Evolutionary conservation across 2,797 vertebrate species (phyloP).

Genomic region (Toxotes lorentzi): DNA sequence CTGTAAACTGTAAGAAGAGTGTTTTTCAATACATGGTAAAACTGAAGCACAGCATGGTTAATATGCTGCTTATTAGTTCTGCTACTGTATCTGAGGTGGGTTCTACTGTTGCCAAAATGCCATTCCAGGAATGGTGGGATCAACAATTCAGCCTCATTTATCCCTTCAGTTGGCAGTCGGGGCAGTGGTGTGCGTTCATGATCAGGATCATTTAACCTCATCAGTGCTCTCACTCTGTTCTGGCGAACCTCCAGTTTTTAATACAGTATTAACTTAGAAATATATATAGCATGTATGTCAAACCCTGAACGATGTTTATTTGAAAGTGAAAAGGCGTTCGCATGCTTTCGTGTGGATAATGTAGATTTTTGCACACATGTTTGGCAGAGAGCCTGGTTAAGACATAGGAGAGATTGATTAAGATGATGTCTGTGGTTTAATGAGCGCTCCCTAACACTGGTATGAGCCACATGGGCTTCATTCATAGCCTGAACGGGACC

Average conservation of each 20-base stretch:
- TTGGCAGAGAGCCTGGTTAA: conserved; percentile 28
- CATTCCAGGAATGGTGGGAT: conserved; percentile 27
- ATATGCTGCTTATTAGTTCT: conserved; percentile 7
- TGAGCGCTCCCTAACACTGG: conserved; percentile 43
- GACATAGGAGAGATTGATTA: conserved; percentile 59
- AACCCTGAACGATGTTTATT: conserved; percentile 57
- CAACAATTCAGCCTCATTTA: conserved; percentile 38
- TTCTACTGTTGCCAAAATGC: conserved; percentile 27
- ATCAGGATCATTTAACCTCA: conserved; percentile 77
- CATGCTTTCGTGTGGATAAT: conserved; percentile 41
- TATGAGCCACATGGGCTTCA: conserved; percentile 46
- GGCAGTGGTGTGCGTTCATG: conserved; percentile 58
- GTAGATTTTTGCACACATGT: conserved; percentile 23
- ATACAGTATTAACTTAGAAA: conserved; percentile 41
- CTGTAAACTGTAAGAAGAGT: background rate
- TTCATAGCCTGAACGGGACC: conserved; percentile 53
- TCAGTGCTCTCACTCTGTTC: conserved; percentile 58
- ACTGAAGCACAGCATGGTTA: background rate
- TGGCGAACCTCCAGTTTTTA: conserved; percentile 52
- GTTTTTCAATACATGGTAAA: background rate
- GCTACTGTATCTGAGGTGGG: conserved; percentile 46
- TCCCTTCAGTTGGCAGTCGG: conserved; percentile 31
- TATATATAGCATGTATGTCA: conserved; percentile 40
- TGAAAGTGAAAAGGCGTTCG: conserved; percentile 40
- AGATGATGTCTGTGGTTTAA: conserved; percentile 55